These are phyloP conservation scores for Drosophila prostipennis DNA, from an alignment of 2,888 invertebrate genomes.

Conservation along the genomic window DNA sequence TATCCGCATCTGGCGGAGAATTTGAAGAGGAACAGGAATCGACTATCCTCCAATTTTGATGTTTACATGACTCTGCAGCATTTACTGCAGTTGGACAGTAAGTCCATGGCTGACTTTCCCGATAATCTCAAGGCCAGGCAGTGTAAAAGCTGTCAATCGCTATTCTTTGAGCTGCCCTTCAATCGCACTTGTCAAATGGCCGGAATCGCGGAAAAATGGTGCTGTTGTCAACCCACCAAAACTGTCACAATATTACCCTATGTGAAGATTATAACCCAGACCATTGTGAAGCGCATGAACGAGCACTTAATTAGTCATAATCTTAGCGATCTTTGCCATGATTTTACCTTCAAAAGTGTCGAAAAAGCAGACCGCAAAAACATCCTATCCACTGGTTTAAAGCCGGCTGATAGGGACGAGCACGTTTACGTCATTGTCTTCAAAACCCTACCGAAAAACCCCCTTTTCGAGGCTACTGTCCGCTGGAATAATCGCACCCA, in stretches of 20 bases:
- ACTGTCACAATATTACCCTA: constrained; percentile 8
- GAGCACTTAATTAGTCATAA: constrained; percentile 12
- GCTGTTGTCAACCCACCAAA: constrained; percentile 84
- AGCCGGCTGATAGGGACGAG: constrained; percentile 12
- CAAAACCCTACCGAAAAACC: constrained; percentile 2
- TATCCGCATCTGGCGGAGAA: constrained; percentile 85
- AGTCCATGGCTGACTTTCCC: constrained; percentile 40
- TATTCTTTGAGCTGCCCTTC: constrained; percentile 86
- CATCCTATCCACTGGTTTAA: constrained; percentile 1
- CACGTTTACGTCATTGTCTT: constrained; percentile 22
- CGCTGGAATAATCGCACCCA: constrained; percentile 27
- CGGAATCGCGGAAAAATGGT: constrained; percentile 60
- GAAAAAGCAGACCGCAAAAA: constrained; percentile 14
- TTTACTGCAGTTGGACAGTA: constrained; percentile 85
- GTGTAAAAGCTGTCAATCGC: constrained; percentile 87
- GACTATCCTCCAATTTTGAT: constrained; percentile 90
- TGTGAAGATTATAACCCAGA: neutral
- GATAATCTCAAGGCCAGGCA: constrained; percentile 83
- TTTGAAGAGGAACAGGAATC: constrained; percentile 86
- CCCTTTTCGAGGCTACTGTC: constrained; percentile 42
- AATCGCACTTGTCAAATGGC: constrained; percentile 56
- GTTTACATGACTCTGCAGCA: constrained; percentile 89
- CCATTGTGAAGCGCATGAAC: constrained; percentile 40
- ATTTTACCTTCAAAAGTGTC: constrained; percentile 13
- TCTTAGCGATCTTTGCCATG: constrained; percentile 13